phyloP scores from a whole-genome alignment of 2,797 vertebrate species.

The Rhabdophis nuchalis region DNA sequence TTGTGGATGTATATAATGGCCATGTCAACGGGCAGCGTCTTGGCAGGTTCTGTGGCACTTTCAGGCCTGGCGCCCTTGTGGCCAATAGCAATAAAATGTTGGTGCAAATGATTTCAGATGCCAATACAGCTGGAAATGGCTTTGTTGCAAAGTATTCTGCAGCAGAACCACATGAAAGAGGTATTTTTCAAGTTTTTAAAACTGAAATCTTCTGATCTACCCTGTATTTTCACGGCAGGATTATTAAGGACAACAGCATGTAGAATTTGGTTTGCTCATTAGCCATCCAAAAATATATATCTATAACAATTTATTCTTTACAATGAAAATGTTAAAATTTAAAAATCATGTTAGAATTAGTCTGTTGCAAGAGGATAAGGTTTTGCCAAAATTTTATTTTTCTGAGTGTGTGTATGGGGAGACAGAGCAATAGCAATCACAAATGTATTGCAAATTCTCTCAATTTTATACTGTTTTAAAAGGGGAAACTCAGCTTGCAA shows the following conservation, averaged over 20 bases:
- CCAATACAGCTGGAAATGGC: conserved; percentile 93
- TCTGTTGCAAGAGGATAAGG: neutral
- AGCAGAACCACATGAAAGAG: conserved; percentile 88
- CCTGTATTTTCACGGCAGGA: neutral
- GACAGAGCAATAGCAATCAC: neutral
- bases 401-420: neutral
- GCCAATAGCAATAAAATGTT: conserved; percentile 95
- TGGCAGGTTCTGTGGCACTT: conserved; percentile 92
- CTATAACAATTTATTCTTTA: neutral
- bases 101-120: conserved; percentile 95
- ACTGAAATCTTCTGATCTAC: neutral
- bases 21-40: conserved; percentile 86
- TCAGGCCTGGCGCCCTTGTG: conserved; percentile 89
- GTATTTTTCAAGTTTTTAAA: conserved; percentile 62
- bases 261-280: neutral
- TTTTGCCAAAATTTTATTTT: neutral
- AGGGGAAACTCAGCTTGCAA: neutral
- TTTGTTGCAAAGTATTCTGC: conserved; percentile 93
- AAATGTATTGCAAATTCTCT: neutral
- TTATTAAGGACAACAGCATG: neutral
- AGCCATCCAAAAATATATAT: neutral
- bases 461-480: neutral
- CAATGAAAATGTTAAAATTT: fast-evolving
- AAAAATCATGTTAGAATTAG: neutral
- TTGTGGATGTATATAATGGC: conserved; percentile 90